Conservation (phyloP, 2,113 vertebrate genomes). For the Cyprinodon tularosa region DNA sequence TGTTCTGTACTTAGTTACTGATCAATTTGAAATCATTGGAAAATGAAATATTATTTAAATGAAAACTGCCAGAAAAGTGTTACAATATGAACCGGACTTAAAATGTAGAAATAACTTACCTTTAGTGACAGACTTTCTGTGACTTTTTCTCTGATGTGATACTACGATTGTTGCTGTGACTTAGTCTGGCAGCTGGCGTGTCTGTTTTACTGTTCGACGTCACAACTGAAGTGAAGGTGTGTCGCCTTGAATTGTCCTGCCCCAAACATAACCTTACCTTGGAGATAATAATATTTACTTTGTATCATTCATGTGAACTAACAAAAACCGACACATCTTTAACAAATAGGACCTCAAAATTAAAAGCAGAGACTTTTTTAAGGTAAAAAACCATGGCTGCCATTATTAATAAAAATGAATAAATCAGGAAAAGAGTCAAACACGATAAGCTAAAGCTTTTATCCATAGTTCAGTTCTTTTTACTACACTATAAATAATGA, state of each 20-base stretch:
- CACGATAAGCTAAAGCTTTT: not conserved
- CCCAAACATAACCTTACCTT: conserved; percentile 49
- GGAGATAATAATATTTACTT: conserved; percentile 43
- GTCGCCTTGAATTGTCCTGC: conserved; percentile 43
- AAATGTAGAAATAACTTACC: conserved; percentile 50
- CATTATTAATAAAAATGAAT: not conserved
- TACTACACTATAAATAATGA: not conserved
- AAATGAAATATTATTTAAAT: not conserved
- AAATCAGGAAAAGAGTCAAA: not conserved
- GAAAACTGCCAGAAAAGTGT: not conserved
- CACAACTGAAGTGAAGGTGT: conserved; percentile 47
- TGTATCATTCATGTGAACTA: not conserved
- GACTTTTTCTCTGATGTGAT: conserved; percentile 9
- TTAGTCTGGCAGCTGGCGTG: conserved; percentile 30
- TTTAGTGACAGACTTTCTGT: not conserved
- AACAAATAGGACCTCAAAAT: not conserved
- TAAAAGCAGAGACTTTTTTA: no score
- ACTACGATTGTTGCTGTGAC: conserved; percentile 22
- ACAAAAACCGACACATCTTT: not conserved
- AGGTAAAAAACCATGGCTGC: not conserved
- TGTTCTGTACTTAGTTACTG: not conserved
- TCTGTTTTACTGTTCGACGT: conserved; percentile 16
- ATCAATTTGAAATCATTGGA: not conserved
- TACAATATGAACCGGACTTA: not conserved
- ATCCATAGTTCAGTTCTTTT: not conserved